Evolutionary conservation across 2,888 invertebrate genomes (phyloP).

Genomic region (Zaprionus bogoriensis): DNA sequence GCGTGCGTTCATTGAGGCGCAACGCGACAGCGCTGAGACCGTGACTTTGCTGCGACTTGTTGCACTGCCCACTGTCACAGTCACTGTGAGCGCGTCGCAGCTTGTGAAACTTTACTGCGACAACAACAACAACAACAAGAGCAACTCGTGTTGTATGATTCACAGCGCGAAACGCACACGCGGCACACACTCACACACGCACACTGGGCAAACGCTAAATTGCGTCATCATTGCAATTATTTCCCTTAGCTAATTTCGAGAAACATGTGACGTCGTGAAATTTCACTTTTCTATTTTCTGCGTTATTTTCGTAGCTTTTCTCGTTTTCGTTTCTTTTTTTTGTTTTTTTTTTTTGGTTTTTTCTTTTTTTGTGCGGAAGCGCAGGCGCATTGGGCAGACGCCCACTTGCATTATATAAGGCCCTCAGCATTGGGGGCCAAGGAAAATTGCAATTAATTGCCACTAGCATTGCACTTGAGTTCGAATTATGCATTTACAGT

Average conservation of each 20-base stretch:
- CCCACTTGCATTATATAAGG: conserved; percentile 72
- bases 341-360: not conserved
- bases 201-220: conserved; percentile 29
- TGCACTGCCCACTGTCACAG: conserved; percentile 13
- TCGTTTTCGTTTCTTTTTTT: conserved; percentile 5
- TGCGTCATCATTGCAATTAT: conserved; percentile 64
- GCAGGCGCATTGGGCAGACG: conserved; percentile 63
- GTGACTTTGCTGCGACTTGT: conserved; percentile 24
- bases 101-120: conserved; percentile 14
- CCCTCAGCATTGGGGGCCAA: conserved; percentile 21
- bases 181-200: conserved; percentile 42
- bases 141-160: conserved; percentile 44
- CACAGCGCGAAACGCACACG: conserved; percentile 65
- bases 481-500: not conserved
- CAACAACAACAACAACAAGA: conserved; percentile 23
- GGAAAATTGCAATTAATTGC: conserved; percentile 33
- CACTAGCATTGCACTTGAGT: conserved; percentile 21
- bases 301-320: too few species aligned
- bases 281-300: conserved; percentile 63
- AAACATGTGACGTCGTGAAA: conserved; percentile 51
- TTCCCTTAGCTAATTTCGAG: conserved; percentile 17
- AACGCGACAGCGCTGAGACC: conserved; percentile 3
- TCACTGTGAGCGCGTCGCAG: not conserved
- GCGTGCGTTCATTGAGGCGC: conserved; percentile 55
- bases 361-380: conserved; percentile 34